phyloP scores from a whole-genome alignment of 2,888 invertebrate genomes.

The Athetis lepigone region DNA sequence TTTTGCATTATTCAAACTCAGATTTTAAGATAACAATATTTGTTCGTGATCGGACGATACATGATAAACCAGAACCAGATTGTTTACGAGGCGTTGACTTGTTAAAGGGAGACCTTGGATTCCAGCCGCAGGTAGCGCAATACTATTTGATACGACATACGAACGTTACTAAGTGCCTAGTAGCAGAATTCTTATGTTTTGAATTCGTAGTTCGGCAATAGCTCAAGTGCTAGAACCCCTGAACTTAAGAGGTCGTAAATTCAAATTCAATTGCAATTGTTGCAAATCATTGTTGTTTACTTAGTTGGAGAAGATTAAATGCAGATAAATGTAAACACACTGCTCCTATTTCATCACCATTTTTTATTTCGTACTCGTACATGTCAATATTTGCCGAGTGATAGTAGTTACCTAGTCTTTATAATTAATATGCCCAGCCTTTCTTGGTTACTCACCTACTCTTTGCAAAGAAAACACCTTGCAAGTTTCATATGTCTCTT shows the following conservation, averaged over 20 bases:
- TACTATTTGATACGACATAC: background rate
- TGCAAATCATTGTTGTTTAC: too few species aligned
- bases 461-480: too few species aligned
- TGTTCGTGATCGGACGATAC: background rate
- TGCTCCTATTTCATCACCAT: too few species aligned
- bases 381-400: conserved; percentile 7
- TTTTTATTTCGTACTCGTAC: conserved; percentile 4
- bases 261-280: too few species aligned
- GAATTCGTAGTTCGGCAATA: background rate
- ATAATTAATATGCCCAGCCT: too few species aligned
- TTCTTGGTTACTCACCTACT: too few species aligned
- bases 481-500: too few species aligned
- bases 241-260: too few species aligned
- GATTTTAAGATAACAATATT: background rate
- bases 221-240: too few species aligned
- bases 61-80: background rate
- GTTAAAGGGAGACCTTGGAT: background rate
- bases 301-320: too few species aligned
- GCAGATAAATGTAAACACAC: too few species aligned
- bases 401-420: background rate
- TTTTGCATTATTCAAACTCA: background rate
- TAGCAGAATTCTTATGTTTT: too few species aligned
- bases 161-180: background rate
- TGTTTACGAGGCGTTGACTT: conserved; percentile 2
- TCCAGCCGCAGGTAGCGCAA: background rate